phyloP scores from a whole-genome alignment of 2,888 invertebrate genomes.

The Orchestes rusci region DNA sequence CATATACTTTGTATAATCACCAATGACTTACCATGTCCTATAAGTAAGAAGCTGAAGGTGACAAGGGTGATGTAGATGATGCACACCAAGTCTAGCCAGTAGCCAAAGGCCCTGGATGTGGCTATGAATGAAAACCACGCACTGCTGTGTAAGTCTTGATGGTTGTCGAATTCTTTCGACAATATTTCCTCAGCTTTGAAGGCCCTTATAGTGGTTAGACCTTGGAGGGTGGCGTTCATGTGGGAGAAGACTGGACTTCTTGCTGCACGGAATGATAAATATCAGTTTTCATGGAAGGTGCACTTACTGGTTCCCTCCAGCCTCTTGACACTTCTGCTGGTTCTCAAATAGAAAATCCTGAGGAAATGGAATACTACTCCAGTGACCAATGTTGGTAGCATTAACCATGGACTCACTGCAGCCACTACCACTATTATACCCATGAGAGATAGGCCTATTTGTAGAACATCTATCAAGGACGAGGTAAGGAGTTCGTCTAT shows the following conservation, averaged over 20 bases:
- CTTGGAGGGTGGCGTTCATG: constrained; percentile 80
- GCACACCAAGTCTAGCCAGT: constrained; percentile 86
- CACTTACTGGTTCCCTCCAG: constrained; percentile 63
- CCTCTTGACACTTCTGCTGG: constrained; percentile 68
- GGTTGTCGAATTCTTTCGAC: constrained; percentile 70
- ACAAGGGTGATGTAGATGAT: constrained; percentile 79
- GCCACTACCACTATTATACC: constrained; percentile 69
- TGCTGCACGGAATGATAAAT: too few relatives aligned
- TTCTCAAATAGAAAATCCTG: constrained; percentile 60
- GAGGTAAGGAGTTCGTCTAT: constrained; percentile 49
- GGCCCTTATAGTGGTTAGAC: constrained; percentile 85
- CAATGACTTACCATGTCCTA: constrained; percentile 48
- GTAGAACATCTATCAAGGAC: constrained; percentile 47
- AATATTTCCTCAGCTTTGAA: constrained; percentile 76
- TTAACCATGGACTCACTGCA: constrained; percentile 60
- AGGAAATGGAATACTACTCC: constrained; percentile 57
- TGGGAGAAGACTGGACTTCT: constrained; percentile 95
- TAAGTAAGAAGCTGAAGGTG: constrained; percentile 74
- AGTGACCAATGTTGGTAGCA: constrained; percentile 59
- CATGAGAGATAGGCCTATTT: constrained; percentile 54
- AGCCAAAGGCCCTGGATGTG: constrained; percentile 87
- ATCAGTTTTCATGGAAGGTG: too few relatives aligned
- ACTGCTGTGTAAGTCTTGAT: constrained; percentile 81
- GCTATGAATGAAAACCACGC: constrained; percentile 89
- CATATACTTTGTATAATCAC: background rate